Base-by-base conservation (phyloP, 2,888 invertebrate genomes). In the Salticus scenicus region DNA sequence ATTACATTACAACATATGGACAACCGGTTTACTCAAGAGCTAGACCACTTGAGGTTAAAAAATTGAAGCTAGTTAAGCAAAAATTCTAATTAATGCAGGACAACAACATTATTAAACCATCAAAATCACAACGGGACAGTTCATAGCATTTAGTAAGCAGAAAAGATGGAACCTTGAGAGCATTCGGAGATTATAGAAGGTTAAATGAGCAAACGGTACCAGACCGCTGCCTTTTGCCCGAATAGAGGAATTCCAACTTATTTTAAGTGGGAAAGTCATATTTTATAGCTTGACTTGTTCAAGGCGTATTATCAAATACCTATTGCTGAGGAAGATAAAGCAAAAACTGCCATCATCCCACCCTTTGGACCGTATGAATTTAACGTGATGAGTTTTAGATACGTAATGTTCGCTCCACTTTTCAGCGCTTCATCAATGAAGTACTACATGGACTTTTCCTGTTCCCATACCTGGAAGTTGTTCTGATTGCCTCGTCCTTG, bases 91-190 rank as follows among this genome's bases (percentile, higher is more conserved):
- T 63, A 17, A 64, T 75, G 37, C 12, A 8, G 12, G 12, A 37
- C 37, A 37, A 37, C 37, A n/a, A 37, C 7, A 37, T 37, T 37
- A 37, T 37, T 8, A 37, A 12, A 37, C 37, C 37, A 7, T 37
- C 37, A 37, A 37, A 37, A 12, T 37, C 37, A 37, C 7, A 7
- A 37, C 12, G 51, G 24, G 28, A 37, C 0, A 31, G 17, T 37
- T 80, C 74, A 27, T n/a, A 87, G 14, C 76, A 79, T 31, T 37
- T 87, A 27, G 85, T 81, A n/a, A 30, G 14, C 8, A 87, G 87
- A 51, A 67, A 63, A 41, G 70, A 76, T 57, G 70, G 71, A 0
- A 47, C 64, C 7, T 37, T 37, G 12, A 37, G 76, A 27, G 31
- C 81, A 5, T 87, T 79, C 33, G 87, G 81, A 4, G 87, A 87